Evolutionary conservation across 2,888 invertebrate species (phyloP), one percentile per base, ranked within the genome.

Genomic region (Brachyopa scutellaris): DNA sequence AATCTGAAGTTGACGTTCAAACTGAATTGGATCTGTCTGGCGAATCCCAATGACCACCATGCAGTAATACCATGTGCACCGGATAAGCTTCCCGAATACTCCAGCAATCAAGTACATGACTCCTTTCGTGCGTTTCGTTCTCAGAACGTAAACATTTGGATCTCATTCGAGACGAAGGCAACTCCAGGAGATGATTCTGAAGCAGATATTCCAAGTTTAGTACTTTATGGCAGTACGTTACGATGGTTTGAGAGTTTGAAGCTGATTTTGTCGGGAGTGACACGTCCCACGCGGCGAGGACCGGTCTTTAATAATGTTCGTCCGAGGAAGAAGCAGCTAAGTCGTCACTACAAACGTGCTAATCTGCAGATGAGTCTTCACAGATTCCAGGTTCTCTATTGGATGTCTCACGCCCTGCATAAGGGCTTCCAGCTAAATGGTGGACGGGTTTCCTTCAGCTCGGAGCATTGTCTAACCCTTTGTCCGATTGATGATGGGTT

Each of bases 391-490:
- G 90, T 91, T 4, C 87, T 90, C 2, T 99, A 99, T 91, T 99
- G 99, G 99, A 98, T 99, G 93, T 99, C 99, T 0, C 98, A 97
- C 86, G 97, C 98, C 0, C 95, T 97, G 92, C 97, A 98, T 88
- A 94, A 97, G 79, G 99, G 99, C 1, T 95, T 97, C 79, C 97
- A 97, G 89, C 92, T 97, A 79, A 93, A 95, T 3, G 96, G 97
- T 0, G 95, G 95, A 2, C 92, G 96, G 6, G 94, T 97, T 9
- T 95, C 95, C 0, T 95, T 95, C 80, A 95, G 95, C 86, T 95
- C 96, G 15, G 95, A 95, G 84, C 95, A 96, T 88, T 93, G 92
- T 23, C 91, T 97, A 31, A 91, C 94, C 0, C 91, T 98, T 11
- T 93, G 94, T 49, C 93, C 95, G 0, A 91, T 95, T 6, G 93